Evolutionary conservation across 2,888 invertebrate species (phyloP).

Genomic region (Perdita meconis): DNA sequence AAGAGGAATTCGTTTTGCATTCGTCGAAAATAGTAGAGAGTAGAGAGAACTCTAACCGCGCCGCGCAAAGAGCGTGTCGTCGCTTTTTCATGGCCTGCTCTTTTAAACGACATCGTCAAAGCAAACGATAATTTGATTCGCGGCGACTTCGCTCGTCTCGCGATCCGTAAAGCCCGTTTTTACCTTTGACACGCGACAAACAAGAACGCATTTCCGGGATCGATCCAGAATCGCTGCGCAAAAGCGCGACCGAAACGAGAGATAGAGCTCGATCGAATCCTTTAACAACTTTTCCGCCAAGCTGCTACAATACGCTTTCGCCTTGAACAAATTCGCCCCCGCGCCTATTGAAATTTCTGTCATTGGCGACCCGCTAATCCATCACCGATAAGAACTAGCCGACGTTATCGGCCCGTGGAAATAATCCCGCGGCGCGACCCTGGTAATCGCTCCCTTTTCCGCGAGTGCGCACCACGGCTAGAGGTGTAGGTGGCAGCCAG

Average conservation of each 20-base stretch:
- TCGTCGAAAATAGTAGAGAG: background rate
- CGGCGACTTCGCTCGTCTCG: background rate
- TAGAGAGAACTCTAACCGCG: background rate
- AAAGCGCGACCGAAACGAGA: background rate
- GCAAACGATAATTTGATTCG: slow-evolving; percentile 23
- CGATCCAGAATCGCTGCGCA: background rate
- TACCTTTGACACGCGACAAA: background rate
- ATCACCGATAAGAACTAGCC: slow-evolving; percentile 43
- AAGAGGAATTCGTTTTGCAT: background rate
- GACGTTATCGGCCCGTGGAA: slow-evolving; percentile 47
- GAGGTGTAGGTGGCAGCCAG: background rate
- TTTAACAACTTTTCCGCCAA: no score
- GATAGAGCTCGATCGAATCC: no score
- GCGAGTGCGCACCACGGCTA: slow-evolving; percentile 13
- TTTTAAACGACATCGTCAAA: slow-evolving; percentile 26
- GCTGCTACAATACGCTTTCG: background rate
- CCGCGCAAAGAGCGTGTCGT: background rate
- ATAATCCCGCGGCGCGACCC: slow-evolving; percentile 51
- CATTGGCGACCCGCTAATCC: slow-evolving; percentile 10
- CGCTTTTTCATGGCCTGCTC: background rate
- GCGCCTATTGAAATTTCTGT: background rate
- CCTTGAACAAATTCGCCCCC: background rate
- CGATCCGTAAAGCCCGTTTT: background rate
- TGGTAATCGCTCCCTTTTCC: slow-evolving; percentile 55
- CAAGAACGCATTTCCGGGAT: background rate